phyloP scores from a whole-genome alignment of 2,113 vertebrate genomes.

The Cyanoramphus novaezelandiae region DNA sequence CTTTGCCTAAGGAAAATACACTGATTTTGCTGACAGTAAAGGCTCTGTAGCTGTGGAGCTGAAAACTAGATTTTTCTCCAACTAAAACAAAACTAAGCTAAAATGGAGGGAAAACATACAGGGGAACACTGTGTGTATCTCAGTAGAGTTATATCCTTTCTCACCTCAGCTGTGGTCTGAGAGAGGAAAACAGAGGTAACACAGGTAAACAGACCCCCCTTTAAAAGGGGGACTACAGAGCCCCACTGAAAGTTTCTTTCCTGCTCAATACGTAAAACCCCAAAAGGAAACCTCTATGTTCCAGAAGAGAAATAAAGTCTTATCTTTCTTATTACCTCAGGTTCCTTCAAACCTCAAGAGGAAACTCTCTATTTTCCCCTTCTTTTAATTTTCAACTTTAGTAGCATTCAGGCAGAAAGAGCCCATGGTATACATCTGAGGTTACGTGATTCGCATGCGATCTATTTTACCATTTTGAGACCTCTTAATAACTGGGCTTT shows the following conservation, averaged over 20 bases:
- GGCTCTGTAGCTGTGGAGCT: neutral
- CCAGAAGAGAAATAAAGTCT: neutral
- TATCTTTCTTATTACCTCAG: neutral
- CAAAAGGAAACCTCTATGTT: neutral
- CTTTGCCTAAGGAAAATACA: slow-evolving; percentile 47
- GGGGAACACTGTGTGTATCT: neutral
- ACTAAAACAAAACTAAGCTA: neutral
- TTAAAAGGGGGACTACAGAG: neutral
- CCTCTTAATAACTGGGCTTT: neutral
- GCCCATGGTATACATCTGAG: neutral
- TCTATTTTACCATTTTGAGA: neutral
- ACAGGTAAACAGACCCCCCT: neutral
- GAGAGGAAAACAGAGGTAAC: neutral
- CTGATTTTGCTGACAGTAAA: slow-evolving; percentile 23
- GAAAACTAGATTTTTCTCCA: slow-evolving; percentile 20
- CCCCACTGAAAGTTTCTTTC: neutral
- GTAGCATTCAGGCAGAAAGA: neutral
- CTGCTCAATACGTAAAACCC: neutral
- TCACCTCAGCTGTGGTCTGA: neutral
- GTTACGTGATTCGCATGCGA: neutral
- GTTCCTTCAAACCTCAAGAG: neutral
- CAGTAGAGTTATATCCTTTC: neutral
- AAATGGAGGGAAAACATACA: neutral
- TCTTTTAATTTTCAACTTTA: neutral
- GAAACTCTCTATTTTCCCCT: neutral